Evolutionary conservation across 92 coral and sea anemone species (phyloP).

Genomic region (Pocillopora meandrina): DNA sequence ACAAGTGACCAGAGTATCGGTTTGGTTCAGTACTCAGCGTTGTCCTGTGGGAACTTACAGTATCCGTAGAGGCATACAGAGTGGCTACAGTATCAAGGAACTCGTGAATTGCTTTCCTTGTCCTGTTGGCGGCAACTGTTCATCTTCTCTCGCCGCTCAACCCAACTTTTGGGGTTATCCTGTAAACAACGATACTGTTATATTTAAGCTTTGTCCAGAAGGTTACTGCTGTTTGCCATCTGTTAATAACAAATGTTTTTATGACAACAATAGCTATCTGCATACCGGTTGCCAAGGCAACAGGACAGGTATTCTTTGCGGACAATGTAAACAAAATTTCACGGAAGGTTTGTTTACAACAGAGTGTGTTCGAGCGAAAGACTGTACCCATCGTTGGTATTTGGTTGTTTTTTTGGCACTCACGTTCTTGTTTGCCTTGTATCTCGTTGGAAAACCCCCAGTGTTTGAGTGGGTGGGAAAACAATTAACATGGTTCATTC

Average conservation of each 20-base stretch:
- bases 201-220: conserved; percentile 35
- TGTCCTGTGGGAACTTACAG: conserved; percentile 45
- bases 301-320: conserved; percentile 45
- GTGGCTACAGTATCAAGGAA: neutral
- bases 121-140: conserved; percentile 47
- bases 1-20: neutral
- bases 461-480: conserved; percentile 8
- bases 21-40: conserved; percentile 9
- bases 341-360: conserved; percentile 29
- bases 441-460: conserved; percentile 35
- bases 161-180: conserved; percentile 53
- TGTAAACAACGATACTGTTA: conserved; percentile 1
- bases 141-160: conserved; percentile 21
- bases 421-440: conserved; percentile 9
- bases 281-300: conserved; percentile 48
- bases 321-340: conserved; percentile 31
- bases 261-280: conserved; percentile 22
- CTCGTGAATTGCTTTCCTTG: conserved; percentile 22
- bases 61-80: neutral
- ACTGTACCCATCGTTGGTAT: conserved; percentile 24
- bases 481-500: conserved; percentile 32
- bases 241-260: conserved; percentile 23
- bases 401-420: neutral
- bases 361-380: neutral
- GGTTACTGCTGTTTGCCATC: conserved; percentile 42